Percentiles rank a stretch among this genome's conserved stretches.
Conservation (phyloP, 2,888 invertebrate genomes). For the Sympetrum striolatum region DNA sequence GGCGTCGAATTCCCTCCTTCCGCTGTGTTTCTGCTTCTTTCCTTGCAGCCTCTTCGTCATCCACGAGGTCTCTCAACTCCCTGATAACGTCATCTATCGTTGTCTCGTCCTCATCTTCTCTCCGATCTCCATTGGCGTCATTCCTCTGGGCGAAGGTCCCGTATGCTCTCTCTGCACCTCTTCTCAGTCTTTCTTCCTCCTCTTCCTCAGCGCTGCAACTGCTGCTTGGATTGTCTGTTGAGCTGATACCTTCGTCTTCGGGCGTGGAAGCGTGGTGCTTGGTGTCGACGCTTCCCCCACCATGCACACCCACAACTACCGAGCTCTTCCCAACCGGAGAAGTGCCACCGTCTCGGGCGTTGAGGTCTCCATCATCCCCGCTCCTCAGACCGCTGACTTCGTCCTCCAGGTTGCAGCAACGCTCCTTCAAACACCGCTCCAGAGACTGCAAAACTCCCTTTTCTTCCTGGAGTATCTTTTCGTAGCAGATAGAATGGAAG, state of each 20-base stretch:
- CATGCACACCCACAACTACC: background rate
- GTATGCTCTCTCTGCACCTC: slow-evolving; percentile 47
- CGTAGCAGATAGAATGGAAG: no score
- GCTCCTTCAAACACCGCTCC: slow-evolving; percentile 76
- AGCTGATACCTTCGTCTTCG: slow-evolving; percentile 88
- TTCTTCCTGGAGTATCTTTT: slow-evolving; percentile 76
- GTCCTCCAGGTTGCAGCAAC: slow-evolving; percentile 76
- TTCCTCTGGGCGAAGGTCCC: slow-evolving; percentile 53
- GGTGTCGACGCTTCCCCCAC: slow-evolving; percentile 37
- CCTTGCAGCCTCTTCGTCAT: slow-evolving; percentile 79
- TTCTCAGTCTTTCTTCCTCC: slow-evolving; percentile 55
- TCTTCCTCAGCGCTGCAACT: slow-evolving; percentile 57
- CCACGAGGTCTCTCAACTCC: slow-evolving; percentile 83
- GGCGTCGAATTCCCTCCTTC: slow-evolving; percentile 52
- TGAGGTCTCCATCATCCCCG: background rate
- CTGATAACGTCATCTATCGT: slow-evolving; percentile 89
- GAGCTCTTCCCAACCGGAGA: background rate
- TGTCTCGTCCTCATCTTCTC: slow-evolving; percentile 77
- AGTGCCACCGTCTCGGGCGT: background rate
- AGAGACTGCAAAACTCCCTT: slow-evolving; percentile 75
- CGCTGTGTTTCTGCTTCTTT: slow-evolving; percentile 17
- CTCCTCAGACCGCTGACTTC: slow-evolving; percentile 62
- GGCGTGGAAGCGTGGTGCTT: slow-evolving; percentile 61
- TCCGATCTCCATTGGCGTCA: slow-evolving; percentile 56
- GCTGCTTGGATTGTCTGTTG: slow-evolving; percentile 67